phyloP scores from a whole-genome alignment of 2,888 invertebrate genomes.

The Ennomos quercinarius region DNA sequence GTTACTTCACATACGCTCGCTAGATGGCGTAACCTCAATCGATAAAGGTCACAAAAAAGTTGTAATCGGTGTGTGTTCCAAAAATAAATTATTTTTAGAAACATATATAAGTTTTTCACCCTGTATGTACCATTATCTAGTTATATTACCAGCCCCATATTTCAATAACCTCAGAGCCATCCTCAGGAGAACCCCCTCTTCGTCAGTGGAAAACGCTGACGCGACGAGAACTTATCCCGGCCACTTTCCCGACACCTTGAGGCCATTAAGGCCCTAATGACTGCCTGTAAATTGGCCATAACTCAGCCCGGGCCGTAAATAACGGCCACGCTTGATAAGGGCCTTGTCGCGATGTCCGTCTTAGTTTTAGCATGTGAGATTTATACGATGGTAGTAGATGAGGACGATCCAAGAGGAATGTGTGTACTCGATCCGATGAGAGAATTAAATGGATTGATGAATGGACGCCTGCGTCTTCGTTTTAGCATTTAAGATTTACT shows the following conservation, averaged over 20 bases:
- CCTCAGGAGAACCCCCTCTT: conserved; percentile 52
- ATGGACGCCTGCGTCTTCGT: conserved; percentile 6
- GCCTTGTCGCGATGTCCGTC: conserved; percentile 80
- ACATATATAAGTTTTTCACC: neutral
- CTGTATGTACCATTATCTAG: conserved; percentile 26
- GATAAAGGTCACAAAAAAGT: neutral
- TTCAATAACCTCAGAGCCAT: conserved; percentile 22
- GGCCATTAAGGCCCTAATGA: conserved; percentile 84
- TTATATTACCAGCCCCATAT: conserved; percentile 21
- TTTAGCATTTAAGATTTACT: conserved; percentile 14
- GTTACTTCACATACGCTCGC: neutral
- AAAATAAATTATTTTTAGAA: neutral
- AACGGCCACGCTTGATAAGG: conserved; percentile 80
- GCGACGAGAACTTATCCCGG: conserved; percentile 68
- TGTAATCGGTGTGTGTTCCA: neutral
- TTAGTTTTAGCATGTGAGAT: conserved; percentile 77
- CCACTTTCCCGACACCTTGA: conserved; percentile 82
- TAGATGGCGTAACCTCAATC: conserved; percentile 8
- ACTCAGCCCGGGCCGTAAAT: conserved; percentile 80
- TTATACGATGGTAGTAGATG: conserved; percentile 59
- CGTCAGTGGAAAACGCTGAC: conserved; percentile 60
- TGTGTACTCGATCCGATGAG: conserved; percentile 4
- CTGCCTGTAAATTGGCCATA: conserved; percentile 85
- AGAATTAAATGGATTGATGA: conserved; percentile 4
- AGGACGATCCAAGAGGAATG: conserved; percentile 30